A percentile compares a stretch with the other conserved stretches of the same genome.
Conservation (phyloP, 2,113 vertebrate species). For the Myrmophylax atrothorax region DNA sequence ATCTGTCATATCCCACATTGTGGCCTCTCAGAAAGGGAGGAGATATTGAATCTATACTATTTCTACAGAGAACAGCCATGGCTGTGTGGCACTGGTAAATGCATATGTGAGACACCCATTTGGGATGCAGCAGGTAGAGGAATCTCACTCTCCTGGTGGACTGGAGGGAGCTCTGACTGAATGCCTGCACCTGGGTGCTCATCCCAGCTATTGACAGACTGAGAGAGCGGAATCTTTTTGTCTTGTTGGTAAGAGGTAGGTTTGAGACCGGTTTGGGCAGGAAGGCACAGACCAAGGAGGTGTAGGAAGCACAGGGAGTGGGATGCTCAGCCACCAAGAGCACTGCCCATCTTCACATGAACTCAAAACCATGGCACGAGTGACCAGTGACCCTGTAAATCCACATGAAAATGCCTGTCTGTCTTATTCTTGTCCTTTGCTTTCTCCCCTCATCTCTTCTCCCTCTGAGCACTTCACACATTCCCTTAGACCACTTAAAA, state of each 20-base stretch:
- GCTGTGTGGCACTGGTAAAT: no score
- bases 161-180: background rate
- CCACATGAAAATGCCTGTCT: background rate
- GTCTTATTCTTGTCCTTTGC: background rate
- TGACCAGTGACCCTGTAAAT: background rate
- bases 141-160: background rate
- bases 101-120: fast-evolving
- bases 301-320: background rate
- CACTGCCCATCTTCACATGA: fast-evolving
- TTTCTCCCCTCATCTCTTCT: background rate
- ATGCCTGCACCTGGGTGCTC: background rate
- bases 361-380: fast-evolving
- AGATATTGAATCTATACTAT: background rate
- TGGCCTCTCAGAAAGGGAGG: background rate
- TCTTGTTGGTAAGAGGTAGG: background rate
- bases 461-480: background rate
- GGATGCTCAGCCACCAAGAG: background rate
- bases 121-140: background rate
- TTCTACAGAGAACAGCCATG: background rate
- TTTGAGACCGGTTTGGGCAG: background rate
- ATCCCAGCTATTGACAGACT: no score
- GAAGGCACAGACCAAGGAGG: background rate
- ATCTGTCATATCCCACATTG: background rate
- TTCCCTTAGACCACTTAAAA: background rate
- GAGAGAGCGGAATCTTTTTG: background rate